Evolutionary conservation across 2,888 invertebrate genomes (phyloP).

Genomic region (Cantharis nigra): DNA sequence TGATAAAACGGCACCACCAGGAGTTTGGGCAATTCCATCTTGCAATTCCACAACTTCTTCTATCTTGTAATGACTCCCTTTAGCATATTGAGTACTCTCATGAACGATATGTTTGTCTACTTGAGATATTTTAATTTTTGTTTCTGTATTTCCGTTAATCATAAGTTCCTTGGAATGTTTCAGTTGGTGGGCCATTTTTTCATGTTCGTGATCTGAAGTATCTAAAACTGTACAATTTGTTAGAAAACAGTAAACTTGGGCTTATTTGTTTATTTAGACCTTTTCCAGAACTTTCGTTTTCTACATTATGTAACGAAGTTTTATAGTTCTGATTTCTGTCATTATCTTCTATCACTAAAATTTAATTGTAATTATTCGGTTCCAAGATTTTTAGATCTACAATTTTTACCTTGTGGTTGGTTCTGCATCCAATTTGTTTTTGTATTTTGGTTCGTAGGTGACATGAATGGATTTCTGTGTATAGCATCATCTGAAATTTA

Average conservation of each 20-base stretch:
- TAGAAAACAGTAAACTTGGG: background rate
- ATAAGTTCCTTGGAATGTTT: slow-evolving; percentile 48
- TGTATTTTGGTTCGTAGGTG: background rate
- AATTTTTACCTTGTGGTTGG: background rate
- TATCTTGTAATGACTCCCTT: slow-evolving; percentile 45
- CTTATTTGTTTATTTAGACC: background rate
- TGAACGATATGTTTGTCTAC: slow-evolving; percentile 18
- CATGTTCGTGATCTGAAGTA: slow-evolving; percentile 49
- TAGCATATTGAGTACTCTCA: slow-evolving; percentile 36
- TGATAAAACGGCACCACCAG: slow-evolving; percentile 80
- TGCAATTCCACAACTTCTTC: slow-evolving; percentile 46
- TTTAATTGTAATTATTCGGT: background rate
- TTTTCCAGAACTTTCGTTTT: background rate
- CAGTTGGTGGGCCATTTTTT: slow-evolving; percentile 52
- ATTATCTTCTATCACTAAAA: background rate
- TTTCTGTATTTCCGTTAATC: slow-evolving; percentile 18
- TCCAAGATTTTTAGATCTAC: background rate
- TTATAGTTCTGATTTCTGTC: slow-evolving; percentile 12
- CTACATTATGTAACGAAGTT: background rate
- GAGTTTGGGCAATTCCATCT: slow-evolving; percentile 71
- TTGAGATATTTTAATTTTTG: slow-evolving; percentile 24
- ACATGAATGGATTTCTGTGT: background rate
- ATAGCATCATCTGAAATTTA: background rate
- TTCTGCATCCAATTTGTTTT: background rate
- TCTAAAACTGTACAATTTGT: slow-evolving; percentile 7